Conservation (phyloP, 2,797 vertebrate genomes). For the Sebastes taczanowskii region DNA sequence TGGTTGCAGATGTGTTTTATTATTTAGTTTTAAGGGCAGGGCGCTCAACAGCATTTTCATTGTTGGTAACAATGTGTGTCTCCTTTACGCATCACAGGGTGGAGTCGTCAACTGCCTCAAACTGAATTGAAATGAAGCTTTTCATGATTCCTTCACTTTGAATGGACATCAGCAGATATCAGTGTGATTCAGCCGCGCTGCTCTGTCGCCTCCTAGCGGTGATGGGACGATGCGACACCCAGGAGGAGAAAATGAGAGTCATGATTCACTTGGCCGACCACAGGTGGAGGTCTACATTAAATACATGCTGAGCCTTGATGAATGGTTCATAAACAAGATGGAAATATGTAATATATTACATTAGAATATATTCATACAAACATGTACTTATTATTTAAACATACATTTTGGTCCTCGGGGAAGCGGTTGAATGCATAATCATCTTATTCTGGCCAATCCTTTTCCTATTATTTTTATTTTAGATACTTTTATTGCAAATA, state of each 20-base stretch:
- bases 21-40: too few species aligned
- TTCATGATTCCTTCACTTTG: background rate
- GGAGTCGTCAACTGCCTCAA: background rate
- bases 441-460: background rate
- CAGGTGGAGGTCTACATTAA: too few species aligned
- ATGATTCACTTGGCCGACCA: slow-evolving; percentile 3
- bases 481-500: too few species aligned
- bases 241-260: slow-evolving; percentile 17
- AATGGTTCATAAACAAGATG: too few species aligned
- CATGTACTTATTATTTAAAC: background rate
- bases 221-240: background rate
- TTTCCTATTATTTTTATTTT: too few species aligned
- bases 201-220: slow-evolving; percentile 52
- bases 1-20: background rate
- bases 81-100: background rate
- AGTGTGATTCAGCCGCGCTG: background rate
- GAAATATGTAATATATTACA: too few species aligned
- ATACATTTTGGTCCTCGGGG: background rate
- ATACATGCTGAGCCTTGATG: too few species aligned
- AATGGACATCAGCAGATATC: background rate
- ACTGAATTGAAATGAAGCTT: too few species aligned
- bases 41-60: background rate
- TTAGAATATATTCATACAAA: too few species aligned
- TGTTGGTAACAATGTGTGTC: background rate
- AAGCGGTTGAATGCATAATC: background rate